These are phyloP conservation scores for Somateria mollissima DNA, from an alignment of 2,797 vertebrate genomes.

Conservation along the genomic window DNA sequence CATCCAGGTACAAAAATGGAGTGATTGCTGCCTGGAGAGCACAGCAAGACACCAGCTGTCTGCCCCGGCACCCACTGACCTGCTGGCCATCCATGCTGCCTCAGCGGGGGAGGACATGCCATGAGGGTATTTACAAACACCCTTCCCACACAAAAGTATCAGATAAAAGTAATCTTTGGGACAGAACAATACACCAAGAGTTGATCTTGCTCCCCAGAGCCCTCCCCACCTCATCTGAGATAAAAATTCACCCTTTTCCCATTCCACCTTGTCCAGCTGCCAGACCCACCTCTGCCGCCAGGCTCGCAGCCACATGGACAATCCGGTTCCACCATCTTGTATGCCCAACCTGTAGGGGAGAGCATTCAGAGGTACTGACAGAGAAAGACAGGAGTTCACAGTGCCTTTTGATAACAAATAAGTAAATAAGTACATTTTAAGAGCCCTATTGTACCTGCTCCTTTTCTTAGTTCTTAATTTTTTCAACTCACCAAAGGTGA, in stretches of 20 bases:
- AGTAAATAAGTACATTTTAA: neutral
- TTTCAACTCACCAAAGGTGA: neutral
- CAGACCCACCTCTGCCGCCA: neutral
- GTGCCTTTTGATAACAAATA: neutral
- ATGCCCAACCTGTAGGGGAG: neutral
- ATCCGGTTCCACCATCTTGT: neutral
- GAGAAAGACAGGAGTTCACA: rapidly evolving
- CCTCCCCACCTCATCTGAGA: neutral
- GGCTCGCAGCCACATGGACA: too few species aligned
- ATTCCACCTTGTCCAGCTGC: neutral
- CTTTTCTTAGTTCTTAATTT: neutral
- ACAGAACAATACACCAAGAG: neutral
- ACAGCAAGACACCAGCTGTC: neutral
- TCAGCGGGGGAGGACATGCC: neutral
- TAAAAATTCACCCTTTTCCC: neutral
- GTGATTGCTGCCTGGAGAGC: neutral
- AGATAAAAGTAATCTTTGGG: neutral
- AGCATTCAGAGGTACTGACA: neutral
- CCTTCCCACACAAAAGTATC: neutral
- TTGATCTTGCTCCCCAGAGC: neutral
- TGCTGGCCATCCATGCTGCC: neutral
- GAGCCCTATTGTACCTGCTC: neutral
- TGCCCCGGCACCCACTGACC: rapidly evolving
- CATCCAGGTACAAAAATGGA: neutral
- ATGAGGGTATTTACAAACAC: neutral